A percentile compares a stretch with the other conserved stretches of the same genome.
Evolutionary conservation across 2,797 vertebrate genomes (phyloP).

Genomic region (Clamator glandarius): DNA sequence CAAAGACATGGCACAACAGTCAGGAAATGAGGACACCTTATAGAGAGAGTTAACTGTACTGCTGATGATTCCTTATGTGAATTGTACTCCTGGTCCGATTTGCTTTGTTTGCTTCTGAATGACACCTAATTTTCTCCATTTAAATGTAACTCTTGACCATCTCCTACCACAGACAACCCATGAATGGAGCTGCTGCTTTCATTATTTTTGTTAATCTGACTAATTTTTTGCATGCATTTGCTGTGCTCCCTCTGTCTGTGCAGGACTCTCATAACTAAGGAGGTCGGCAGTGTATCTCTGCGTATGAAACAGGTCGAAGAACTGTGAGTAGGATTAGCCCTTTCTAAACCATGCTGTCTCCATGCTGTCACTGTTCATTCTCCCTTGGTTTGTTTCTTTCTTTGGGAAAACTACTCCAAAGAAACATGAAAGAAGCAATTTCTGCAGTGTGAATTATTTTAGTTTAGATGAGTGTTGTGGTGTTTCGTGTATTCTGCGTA

Average conservation of each 20-base stretch:
- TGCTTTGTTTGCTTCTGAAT: conserved; percentile 60
- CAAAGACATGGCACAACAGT: not conserved
- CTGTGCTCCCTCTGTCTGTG: conserved; percentile 83
- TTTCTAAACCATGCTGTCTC: conserved; percentile 72
- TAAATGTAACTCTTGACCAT: conserved; percentile 36
- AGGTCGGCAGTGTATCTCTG: conserved; percentile 98
- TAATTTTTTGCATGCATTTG: conserved; percentile 85
- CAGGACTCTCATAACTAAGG: conserved; percentile 96
- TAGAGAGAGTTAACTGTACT: conserved; percentile 48
- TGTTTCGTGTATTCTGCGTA: not conserved
- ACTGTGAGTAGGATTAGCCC: conserved; percentile 94
- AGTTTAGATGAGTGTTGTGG: not conserved
- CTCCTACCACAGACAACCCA: conserved; percentile 37
- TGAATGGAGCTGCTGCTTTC: conserved; percentile 66
- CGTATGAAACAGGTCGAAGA: conserved; percentile 99
- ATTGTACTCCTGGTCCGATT: conserved; percentile 33
- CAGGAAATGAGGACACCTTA: not conserved
- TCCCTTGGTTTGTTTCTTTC: conserved; percentile 16
- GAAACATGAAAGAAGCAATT: not conserved
- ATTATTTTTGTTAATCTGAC: conserved; percentile 79
- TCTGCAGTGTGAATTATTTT: not conserved
- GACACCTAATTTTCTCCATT: conserved; percentile 51
- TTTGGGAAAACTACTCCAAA: conserved; percentile 43
- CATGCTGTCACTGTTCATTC: conserved; percentile 43
- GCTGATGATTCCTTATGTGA: conserved; percentile 29